Evolutionary conservation across 2,113 vertebrate genomes (phyloP).

Genomic region (Theristicus caerulescens): DNA sequence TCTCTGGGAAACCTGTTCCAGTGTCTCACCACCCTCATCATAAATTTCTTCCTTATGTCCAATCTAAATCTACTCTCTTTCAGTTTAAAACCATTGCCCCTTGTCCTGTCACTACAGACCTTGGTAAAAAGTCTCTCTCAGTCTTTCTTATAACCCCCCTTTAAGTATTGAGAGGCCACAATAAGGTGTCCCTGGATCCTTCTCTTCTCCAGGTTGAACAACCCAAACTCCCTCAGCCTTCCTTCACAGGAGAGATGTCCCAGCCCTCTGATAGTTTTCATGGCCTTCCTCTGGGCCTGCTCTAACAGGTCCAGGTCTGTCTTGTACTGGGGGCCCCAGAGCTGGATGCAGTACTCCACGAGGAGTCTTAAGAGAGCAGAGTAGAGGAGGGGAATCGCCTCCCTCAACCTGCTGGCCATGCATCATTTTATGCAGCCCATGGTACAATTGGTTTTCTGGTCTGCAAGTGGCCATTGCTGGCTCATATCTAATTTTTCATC

Average conservation of each 20-base stretch:
- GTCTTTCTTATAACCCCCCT: background rate
- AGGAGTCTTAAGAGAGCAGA: background rate
- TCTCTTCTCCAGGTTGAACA: background rate
- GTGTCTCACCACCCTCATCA: fast-evolving
- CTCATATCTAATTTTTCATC: background rate
- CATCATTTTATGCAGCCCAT: background rate
- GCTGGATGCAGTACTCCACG: fast-evolving
- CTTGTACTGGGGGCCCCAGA: background rate
- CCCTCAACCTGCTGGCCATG: background rate
- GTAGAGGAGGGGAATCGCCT: background rate
- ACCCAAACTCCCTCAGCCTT: background rate
- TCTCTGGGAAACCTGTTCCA: background rate
- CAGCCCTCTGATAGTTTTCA: background rate
- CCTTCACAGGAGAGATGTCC: background rate
- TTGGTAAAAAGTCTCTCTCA: background rate
- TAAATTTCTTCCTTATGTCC: background rate
- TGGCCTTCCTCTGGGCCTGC: background rate
- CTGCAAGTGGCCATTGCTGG: background rate
- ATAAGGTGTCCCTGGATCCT: background rate
- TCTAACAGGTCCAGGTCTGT: background rate
- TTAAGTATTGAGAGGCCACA: background rate
- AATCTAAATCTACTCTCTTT: background rate
- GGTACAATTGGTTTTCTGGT: background rate
- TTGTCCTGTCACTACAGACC: background rate
- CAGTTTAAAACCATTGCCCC: background rate